A percentile compares a stretch with the other conserved stretches of the same genome.
These are phyloP conservation scores for Rostratula benghalensis DNA, from an alignment of 2,113 vertebrate genomes.

Conservation along the genomic window DNA sequence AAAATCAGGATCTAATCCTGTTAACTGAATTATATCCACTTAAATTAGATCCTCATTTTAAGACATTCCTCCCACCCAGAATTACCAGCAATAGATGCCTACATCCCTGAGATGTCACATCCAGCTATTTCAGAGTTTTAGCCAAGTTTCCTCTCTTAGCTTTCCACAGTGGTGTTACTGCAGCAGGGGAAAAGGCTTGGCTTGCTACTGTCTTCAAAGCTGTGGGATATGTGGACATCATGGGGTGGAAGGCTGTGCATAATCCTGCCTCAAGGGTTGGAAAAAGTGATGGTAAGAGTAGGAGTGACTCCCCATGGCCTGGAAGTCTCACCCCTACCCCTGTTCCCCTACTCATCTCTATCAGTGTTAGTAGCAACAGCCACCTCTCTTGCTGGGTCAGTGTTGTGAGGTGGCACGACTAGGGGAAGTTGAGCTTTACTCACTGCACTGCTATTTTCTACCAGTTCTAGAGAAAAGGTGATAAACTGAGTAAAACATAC, in stretches of 20 bases:
- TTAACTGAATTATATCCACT: not conserved
- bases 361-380: not conserved
- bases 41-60: not conserved
- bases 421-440: not conserved
- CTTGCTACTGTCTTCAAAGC: not conserved
- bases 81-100: not conserved
- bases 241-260: not conserved
- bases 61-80: not conserved
- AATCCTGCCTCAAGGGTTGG: not conserved
- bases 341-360: not conserved
- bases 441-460: not conserved
- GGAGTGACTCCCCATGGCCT: not conserved
- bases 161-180: not conserved
- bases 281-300: not conserved
- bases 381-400: not conserved
- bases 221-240: not conserved
- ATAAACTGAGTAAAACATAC: not conserved
- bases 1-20: not conserved
- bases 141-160: not conserved
- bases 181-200: not conserved
- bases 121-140: not conserved
- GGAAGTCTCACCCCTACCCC: not conserved
- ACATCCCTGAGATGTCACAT: not conserved
- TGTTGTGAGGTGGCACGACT: not conserved
- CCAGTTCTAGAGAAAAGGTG: not conserved